phyloP scores from a whole-genome alignment of 2,797 vertebrate species.

The Tokudaia tokunoshimensis region DNA sequence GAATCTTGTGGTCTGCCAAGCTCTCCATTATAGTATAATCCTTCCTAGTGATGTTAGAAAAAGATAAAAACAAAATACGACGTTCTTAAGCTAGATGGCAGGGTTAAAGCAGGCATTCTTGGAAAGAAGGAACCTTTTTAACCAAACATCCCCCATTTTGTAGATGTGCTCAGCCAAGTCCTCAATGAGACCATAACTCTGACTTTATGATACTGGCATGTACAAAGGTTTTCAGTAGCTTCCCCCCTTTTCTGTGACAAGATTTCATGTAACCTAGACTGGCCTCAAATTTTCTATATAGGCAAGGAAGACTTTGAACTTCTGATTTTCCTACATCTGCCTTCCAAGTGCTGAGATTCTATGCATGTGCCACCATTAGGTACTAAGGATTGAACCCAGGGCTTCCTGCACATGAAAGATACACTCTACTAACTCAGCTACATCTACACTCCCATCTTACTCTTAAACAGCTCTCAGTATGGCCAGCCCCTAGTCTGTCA shows the following conservation, averaged over 20 bases:
- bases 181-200: conserved; percentile 75
- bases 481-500: neutral
- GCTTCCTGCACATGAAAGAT: neutral
- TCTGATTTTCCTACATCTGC: neutral
- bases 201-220: conserved; percentile 79
- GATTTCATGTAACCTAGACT: neutral
- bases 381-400: neutral
- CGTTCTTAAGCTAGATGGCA: neutral
- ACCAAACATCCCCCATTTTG: conserved; percentile 49
- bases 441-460: neutral
- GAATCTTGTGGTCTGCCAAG: conserved; percentile 13
- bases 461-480: neutral
- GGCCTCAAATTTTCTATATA: neutral
- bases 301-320: neutral
- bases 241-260: neutral
- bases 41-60: conserved; percentile 6
- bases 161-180: conserved; percentile 75
- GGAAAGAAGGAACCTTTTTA: conserved; percentile 4
- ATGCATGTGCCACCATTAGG: neutral
- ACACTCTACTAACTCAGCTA: neutral
- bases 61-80: conserved; percentile 16
- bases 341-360: neutral
- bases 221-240: conserved; percentile 74
- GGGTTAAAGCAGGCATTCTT: conserved; percentile 11
- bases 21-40: neutral